These are phyloP conservation scores for Ataeniobius toweri DNA, from an alignment of 2,797 vertebrate species.

Conservation along the genomic window DNA sequence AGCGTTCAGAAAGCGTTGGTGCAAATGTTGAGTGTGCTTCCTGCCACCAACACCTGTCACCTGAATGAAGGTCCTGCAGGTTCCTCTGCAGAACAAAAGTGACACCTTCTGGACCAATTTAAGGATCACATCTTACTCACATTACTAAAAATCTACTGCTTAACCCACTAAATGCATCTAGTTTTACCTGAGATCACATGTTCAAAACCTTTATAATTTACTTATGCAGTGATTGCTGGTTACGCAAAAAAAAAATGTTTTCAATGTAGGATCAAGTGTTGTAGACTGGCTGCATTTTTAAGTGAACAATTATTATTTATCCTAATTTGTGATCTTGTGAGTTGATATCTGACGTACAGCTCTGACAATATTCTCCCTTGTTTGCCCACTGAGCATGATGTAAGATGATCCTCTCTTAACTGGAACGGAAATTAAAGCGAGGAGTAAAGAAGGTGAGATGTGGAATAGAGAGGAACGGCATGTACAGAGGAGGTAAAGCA, in stretches of 20 bases:
- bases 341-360: neutral
- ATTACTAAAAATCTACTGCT: neutral
- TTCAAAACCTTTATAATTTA: neutral
- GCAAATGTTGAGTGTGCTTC: neutral
- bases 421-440: slow-evolving; percentile 19
- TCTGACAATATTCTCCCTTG: neutral
- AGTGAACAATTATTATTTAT: neutral
- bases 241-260: neutral
- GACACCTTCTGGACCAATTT: neutral
- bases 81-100: neutral
- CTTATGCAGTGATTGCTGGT: neutral
- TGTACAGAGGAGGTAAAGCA: neutral
- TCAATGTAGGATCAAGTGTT: neutral
- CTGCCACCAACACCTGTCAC: neutral
- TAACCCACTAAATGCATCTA: neutral
- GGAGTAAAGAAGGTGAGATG: slow-evolving; percentile 1
- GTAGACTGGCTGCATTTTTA: neutral
- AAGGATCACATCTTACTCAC: neutral
- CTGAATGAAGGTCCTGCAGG: neutral
- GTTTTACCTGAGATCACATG: neutral
- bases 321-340: neutral
- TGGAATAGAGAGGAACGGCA: neutral
- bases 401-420: neutral
- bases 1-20: neutral
- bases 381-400: neutral